phyloP scores from a whole-genome alignment of 2,888 invertebrate genomes.

The Antheraea yamamai region DNA sequence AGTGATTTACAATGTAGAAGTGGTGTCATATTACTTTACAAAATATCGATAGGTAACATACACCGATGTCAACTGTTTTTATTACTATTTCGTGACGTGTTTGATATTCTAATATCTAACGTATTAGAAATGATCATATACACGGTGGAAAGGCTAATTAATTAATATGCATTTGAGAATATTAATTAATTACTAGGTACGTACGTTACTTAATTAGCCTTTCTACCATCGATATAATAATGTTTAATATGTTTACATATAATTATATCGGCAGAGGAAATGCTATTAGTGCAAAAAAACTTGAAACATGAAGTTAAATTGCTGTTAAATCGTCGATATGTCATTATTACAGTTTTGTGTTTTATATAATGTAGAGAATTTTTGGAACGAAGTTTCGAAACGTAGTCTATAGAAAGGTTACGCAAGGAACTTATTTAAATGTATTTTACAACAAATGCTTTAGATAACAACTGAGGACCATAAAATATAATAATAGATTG shows the following conservation, averaged over 20 bases:
- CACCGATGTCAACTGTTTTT: neutral
- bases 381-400: too few species aligned
- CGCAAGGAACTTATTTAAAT: neutral
- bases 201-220: too few species aligned
- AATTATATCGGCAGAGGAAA: too few species aligned
- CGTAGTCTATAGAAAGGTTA: too few species aligned
- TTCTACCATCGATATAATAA: too few species aligned
- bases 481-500: neutral
- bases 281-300: too few species aligned
- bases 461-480: neutral
- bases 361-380: too few species aligned
- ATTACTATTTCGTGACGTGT: neutral
- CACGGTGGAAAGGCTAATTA: neutral
- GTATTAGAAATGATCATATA: neutral
- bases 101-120: neutral
- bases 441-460: neutral
- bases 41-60: neutral
- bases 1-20: conserved; percentile 16
- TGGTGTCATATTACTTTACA: neutral
- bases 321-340: too few species aligned
- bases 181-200: neutral
- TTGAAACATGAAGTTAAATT: too few species aligned
- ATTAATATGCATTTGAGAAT: neutral
- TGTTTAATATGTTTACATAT: too few species aligned
- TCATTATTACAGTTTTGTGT: too few species aligned